Base-by-base conservation (phyloP, 2,888 invertebrate species). In the Cheilosia urbana region DNA sequence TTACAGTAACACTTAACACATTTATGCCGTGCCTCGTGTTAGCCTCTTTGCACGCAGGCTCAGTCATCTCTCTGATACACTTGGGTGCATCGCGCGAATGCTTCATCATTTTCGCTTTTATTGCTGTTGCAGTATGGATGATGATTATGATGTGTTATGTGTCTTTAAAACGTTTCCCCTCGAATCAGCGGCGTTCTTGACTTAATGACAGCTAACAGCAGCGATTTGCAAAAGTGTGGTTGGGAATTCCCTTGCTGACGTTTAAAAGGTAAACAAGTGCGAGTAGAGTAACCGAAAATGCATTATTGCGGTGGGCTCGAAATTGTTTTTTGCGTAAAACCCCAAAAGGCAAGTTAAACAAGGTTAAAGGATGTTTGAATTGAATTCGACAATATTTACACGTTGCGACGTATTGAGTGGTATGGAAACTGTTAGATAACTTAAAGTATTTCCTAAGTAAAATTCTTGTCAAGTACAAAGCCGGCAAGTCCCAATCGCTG, bases 1-100 rank as follows among this genome's bases (percentile, higher is more conserved):
- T 82, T 82, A 77, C 66, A 62, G 53, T 55, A 71, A 49, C 77
- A 66, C 71, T 77, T 58, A 66, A 63, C 65, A 69, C 58, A 65
- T 51, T 51, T n/a, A 6, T 55, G 15, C 30, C n/a, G 55, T 30
- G 53, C 27, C 24, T 15, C 55, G 30, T 30, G 47, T 27, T 51
- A 51, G 51, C 27, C 30, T 21, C 15, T 24, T 13, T 42, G 58
- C 34, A 24, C 21, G 42, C 45, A 51, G 6, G 5, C 30, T 11
- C 13, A 51, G 51, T 24, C 51, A 51, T 24, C 51, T 24, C 55
- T 49, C 47, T 21, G 27, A 34, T 57, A n/a, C 47, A 65, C 63
- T 63, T 78, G 55, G 57, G 49, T 71, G 63, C 47, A 78, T 57
- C 55, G 30, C 40, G 21, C 19, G 62, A 62, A 47, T 63, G 17